Conservation (phyloP, 23 tunicate genomes). For the Trididemnum clinides region DNA sequence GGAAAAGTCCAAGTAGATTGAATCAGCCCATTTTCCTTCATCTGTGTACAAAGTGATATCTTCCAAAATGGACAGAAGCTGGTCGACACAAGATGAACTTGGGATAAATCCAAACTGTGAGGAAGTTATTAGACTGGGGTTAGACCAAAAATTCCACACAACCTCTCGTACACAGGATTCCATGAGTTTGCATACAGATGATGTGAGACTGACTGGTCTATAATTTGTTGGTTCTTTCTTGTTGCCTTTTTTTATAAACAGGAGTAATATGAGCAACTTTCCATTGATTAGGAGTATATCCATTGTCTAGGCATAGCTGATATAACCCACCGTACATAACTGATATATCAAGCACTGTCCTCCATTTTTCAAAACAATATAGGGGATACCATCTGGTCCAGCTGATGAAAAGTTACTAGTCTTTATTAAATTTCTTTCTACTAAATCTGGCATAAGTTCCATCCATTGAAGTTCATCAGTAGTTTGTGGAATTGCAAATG, state of each 20-base stretch:
- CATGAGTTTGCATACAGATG: slow-evolving; percentile 9
- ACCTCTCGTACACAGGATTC: neutral
- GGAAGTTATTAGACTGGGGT: neutral
- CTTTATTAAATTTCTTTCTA: neutral
- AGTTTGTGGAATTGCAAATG: neutral
- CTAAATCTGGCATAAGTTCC: neutral
- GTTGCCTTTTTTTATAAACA: neutral
- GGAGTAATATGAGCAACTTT: slow-evolving; percentile 1
- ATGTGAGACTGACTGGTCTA: neutral
- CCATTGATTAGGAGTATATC: neutral
- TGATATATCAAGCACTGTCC: neutral
- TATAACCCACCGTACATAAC: neutral
- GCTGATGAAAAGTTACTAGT: neutral
- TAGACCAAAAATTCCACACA: neutral
- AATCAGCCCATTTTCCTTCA: neutral
- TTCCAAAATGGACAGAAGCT: neutral
- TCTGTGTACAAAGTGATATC: neutral
- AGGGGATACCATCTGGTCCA: slow-evolving; percentile 7
- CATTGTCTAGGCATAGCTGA: neutral
- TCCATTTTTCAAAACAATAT: neutral
- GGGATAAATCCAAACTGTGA: neutral
- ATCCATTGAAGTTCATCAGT: neutral
- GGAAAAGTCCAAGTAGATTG: neutral
- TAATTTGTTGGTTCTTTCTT: neutral
- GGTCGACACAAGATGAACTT: neutral